Conservation (phyloP, 2,888 invertebrate genomes). For the Philhelius pedissequus region DNA sequence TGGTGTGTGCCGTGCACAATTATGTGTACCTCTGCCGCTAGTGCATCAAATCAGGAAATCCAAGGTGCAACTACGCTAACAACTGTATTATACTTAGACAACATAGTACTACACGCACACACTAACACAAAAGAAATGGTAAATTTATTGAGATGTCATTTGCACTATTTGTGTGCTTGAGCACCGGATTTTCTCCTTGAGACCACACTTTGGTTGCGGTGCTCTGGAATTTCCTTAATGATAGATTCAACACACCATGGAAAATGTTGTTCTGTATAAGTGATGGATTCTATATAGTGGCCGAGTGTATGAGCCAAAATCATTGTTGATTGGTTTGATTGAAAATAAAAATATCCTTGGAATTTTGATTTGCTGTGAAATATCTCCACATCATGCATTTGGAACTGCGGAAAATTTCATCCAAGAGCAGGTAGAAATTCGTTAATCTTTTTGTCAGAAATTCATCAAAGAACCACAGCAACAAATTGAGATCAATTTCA, state of each 20-base stretch:
- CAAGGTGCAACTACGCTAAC: slow-evolving; percentile 6
- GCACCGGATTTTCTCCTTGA: slow-evolving; percentile 15
- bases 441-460: no score
- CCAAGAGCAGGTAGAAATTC: no score
- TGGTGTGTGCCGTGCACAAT: slow-evolving; percentile 4
- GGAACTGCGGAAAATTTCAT: no score
- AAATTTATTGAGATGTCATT: slow-evolving; percentile 53
- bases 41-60: slow-evolving; percentile 9
- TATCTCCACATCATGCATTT: no score
- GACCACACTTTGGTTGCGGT: slow-evolving; percentile 3
- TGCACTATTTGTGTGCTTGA: slow-evolving; percentile 4
- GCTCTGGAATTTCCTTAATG: slow-evolving; percentile 26
- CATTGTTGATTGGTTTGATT: neutral
- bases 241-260: neutral
- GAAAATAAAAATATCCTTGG: neutral
- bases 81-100: neutral
- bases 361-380: neutral
- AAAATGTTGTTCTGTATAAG: neutral
- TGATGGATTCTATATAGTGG: slow-evolving; percentile 16
- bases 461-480: no score
- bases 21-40: neutral
- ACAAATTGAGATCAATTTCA: no score
- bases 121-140: slow-evolving; percentile 14
- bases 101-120: neutral
- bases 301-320: neutral